phyloP scores from a whole-genome alignment of 2,888 invertebrate genomes.

The Tanytarsus gracilentus region DNA sequence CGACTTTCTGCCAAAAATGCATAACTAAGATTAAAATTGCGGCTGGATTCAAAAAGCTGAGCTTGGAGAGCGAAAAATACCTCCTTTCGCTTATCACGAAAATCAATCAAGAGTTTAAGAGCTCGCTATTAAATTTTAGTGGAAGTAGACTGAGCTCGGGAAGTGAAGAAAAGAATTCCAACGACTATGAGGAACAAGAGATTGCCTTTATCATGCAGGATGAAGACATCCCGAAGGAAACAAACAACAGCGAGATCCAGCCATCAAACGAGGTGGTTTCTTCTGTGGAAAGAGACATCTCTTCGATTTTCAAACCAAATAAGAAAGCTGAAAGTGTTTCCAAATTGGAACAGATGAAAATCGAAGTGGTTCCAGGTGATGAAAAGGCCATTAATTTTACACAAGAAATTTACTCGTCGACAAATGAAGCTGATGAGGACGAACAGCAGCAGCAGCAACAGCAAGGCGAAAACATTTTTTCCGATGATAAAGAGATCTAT shows the following conservation, averaged over 20 bases:
- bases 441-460: slow-evolving; percentile 15
- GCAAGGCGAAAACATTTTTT: slow-evolving; percentile 5
- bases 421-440: not conserved
- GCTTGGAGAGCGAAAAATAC: not conserved
- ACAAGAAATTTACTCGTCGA: too few relatives aligned
- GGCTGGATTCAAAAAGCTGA: slow-evolving; percentile 34
- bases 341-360: not conserved
- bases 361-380: not conserved
- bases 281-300: too few relatives aligned
- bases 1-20: slow-evolving; percentile 36
- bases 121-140: not conserved
- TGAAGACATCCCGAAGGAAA: not conserved
- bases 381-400: too few relatives aligned
- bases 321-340: too few relatives aligned
- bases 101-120: slow-evolving; percentile 23
- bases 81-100: not conserved
- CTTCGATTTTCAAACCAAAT: too few relatives aligned
- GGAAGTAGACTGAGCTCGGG: too few relatives aligned
- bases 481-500: slow-evolving; percentile 16
- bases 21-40: slow-evolving; percentile 34
- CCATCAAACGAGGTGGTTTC: too few relatives aligned
- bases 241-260: too few relatives aligned
- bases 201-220: not conserved
- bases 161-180: not conserved
- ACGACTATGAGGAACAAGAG: not conserved